phyloP scores from a whole-genome alignment of 2,888 invertebrate genomes.

The Unio pictorum region DNA sequence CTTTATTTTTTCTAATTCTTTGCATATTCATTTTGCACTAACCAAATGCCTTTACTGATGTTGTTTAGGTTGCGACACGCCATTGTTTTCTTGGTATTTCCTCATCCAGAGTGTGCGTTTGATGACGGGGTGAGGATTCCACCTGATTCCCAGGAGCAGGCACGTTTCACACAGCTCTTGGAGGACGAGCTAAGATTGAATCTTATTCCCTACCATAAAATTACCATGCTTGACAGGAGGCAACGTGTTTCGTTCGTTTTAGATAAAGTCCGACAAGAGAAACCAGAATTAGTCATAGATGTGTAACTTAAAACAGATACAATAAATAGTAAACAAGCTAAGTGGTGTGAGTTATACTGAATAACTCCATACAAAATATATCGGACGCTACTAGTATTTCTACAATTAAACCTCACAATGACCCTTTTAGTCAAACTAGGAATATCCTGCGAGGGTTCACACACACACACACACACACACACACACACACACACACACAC shows the following conservation, averaged over 20 bases:
- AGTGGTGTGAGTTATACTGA: too few relatives aligned
- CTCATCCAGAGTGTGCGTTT: conserved; percentile 11
- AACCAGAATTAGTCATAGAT: too few relatives aligned
- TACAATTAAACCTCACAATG: too few relatives aligned
- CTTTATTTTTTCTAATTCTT: background rate
- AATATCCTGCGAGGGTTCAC: too few relatives aligned
- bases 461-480: too few relatives aligned
- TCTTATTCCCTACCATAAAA: conserved; percentile 6
- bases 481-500: too few relatives aligned
- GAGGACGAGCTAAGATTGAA: background rate
- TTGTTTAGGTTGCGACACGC: conserved; percentile 10
- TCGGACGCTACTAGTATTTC: too few relatives aligned
- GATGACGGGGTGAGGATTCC: conserved; percentile 11
- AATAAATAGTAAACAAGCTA: too few relatives aligned
- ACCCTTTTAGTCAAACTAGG: too few relatives aligned
- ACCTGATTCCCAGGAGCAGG: conserved; percentile 7
- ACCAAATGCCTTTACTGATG: background rate
- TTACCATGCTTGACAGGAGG: conserved; percentile 7
- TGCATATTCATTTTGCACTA: background rate
- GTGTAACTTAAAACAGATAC: too few relatives aligned
- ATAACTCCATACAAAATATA: too few relatives aligned
- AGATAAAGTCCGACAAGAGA: background rate
- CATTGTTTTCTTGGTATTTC: conserved; percentile 9
- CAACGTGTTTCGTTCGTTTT: conserved; percentile 7
- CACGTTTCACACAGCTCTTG: background rate